phyloP scores from a whole-genome alignment of 2,797 vertebrate species.

The Coilia nasus region DNA sequence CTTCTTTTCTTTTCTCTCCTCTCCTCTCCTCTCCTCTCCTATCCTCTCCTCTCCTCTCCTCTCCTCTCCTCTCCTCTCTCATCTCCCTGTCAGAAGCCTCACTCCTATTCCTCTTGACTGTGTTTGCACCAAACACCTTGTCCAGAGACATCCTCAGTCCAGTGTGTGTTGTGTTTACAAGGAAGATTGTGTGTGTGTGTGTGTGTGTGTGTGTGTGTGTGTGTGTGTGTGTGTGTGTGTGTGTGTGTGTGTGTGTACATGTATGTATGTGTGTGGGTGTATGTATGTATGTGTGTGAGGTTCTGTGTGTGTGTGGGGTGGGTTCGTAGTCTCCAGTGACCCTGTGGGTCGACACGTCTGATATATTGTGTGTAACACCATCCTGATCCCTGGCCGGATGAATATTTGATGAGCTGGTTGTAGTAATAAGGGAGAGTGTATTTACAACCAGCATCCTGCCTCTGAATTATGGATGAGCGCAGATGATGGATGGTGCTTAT shows the following conservation, averaged over 20 bases:
- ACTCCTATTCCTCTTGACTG: not conserved
- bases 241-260: too few species aligned
- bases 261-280: too few species aligned
- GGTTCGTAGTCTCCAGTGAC: not conserved
- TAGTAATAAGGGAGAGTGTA: constrained; percentile 59
- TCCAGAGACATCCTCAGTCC: constrained; percentile 41
- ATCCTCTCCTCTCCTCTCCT: not conserved
- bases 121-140: not conserved
- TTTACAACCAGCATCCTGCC: constrained; percentile 57
- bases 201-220: too few species aligned
- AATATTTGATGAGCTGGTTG: constrained; percentile 62
- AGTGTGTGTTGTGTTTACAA: constrained; percentile 48
- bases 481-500: constrained; percentile 50
- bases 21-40: too few species aligned
- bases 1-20: too few species aligned
- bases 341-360: constrained; percentile 50
- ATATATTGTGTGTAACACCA: constrained; percentile 61
- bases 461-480: constrained; percentile 57
- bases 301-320: not conserved
- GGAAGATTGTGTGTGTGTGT: constrained; percentile 33
- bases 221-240: too few species aligned
- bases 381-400: constrained; percentile 57
- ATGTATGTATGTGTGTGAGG: not conserved
- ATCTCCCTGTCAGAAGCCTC: not conserved
- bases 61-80: not conserved